phyloP scores from a whole-genome alignment of 2,113 vertebrate genomes.

The Tenebrosternarchus preto region DNA sequence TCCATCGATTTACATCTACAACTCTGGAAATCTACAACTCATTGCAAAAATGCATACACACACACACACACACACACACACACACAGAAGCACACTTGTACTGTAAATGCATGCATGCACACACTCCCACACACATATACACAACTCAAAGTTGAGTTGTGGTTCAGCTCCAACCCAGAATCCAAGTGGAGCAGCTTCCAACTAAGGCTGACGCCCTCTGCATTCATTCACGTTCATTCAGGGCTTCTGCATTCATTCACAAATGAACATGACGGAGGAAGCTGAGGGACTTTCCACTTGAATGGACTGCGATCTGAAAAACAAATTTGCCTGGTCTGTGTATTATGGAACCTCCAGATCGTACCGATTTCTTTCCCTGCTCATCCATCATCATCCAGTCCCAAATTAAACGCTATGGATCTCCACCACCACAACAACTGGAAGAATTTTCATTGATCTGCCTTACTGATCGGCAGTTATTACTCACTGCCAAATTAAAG shows the following conservation, averaged over 20 bases:
- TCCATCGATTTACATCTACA: background rate
- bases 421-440: slow-evolving; percentile 66
- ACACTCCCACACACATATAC: too few species aligned
- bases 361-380: slow-evolving; percentile 53
- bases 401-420: slow-evolving; percentile 67
- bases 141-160: background rate
- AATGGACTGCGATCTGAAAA: background rate
- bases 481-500: slow-evolving; percentile 68
- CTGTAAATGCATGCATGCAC: too few species aligned
- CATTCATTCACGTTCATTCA: background rate
- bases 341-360: slow-evolving; percentile 62
- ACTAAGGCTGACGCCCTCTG: background rate
- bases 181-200: background rate
- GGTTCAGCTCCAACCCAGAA: slow-evolving; percentile 16
- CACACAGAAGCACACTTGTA: too few species aligned
- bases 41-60: too few species aligned
- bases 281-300: background rate
- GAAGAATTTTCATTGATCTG: slow-evolving; percentile 64
- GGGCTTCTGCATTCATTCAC: too few species aligned
- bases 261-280: slow-evolving; percentile 15
- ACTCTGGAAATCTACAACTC: background rate
- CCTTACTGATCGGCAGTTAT: slow-evolving; percentile 58
- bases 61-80: background rate
- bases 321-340: background rate
- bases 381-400: slow-evolving; percentile 70